Evolutionary conservation across 64 coral and sea anemone genomes (phyloP).

Genomic region (Stichodactyla helianthus): DNA sequence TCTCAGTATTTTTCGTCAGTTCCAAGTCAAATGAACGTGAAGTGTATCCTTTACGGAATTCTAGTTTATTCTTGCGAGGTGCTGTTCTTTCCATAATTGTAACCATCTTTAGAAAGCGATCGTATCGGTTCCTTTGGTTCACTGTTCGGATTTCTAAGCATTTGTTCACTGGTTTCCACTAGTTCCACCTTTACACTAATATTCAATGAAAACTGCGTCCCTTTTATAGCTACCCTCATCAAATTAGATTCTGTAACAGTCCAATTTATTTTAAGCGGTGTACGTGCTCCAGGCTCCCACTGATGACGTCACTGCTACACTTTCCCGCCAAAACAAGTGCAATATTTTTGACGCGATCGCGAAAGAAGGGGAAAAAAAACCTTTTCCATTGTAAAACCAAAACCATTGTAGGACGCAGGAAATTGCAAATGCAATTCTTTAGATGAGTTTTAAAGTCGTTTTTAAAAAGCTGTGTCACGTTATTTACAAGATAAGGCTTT

Average conservation of each 20-base stretch:
- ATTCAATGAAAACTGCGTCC: background rate
- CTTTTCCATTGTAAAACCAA: too few species aligned
- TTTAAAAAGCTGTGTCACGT: background rate
- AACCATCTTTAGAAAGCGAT: background rate
- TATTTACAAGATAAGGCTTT: background rate
- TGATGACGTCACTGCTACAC: background rate
- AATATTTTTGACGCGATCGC: conserved; percentile 12
- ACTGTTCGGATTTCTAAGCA: background rate
- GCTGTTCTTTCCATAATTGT: background rate
- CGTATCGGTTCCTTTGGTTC: background rate
- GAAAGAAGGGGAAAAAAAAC: background rate
- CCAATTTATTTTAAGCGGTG: background rate
- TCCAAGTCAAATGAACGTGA: background rate
- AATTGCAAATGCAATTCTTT: background rate
- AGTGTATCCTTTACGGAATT: background rate
- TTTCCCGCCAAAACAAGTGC: conserved; percentile 21
- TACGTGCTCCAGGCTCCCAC: background rate
- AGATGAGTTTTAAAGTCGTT: background rate
- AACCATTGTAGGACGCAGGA: background rate
- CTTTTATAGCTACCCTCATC: background rate
- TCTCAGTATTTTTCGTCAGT: background rate
- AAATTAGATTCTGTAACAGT: background rate
- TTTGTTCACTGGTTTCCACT: background rate
- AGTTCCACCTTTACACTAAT: background rate
- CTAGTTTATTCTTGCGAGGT: background rate